phyloP scores from a whole-genome alignment of 2,113 vertebrate species.

The Haplochromis vanheusdeni region DNA sequence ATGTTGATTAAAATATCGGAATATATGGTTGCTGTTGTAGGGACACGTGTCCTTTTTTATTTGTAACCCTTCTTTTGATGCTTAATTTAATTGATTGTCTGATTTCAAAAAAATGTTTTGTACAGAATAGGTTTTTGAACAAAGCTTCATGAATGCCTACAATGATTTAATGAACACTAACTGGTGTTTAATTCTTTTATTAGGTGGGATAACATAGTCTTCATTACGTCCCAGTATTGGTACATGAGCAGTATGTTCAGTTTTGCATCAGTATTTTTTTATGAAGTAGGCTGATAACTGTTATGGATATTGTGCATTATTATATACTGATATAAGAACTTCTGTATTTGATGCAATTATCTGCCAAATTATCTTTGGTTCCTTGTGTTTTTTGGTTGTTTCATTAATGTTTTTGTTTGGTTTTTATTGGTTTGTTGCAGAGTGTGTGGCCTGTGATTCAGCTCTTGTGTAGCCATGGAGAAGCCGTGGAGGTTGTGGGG shows the following conservation, averaged over 20 bases:
- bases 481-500: slow-evolving; percentile 95
- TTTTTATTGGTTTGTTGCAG: slow-evolving; percentile 10
- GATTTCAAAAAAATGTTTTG: neutral
- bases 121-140: neutral
- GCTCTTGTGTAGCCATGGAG: slow-evolving; percentile 79
- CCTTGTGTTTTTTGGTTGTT: neutral
- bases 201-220: neutral
- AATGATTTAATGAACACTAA: neutral
- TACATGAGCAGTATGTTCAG: neutral
- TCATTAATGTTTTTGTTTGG: neutral
- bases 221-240: neutral
- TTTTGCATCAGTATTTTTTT: neutral
- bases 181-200: neutral
- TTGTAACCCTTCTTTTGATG: neutral
- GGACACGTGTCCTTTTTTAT: neutral
- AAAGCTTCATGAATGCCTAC: neutral
- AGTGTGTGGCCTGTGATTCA: slow-evolving; percentile 35
- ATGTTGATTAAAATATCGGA: neutral
- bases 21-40: neutral
- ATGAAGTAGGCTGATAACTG: neutral
- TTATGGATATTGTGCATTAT: neutral
- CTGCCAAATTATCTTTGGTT: neutral
- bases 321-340: neutral
- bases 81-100: neutral
- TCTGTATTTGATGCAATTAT: neutral